phyloP scores from a whole-genome alignment of 2,113 vertebrate species.

The Pagrus major region DNA sequence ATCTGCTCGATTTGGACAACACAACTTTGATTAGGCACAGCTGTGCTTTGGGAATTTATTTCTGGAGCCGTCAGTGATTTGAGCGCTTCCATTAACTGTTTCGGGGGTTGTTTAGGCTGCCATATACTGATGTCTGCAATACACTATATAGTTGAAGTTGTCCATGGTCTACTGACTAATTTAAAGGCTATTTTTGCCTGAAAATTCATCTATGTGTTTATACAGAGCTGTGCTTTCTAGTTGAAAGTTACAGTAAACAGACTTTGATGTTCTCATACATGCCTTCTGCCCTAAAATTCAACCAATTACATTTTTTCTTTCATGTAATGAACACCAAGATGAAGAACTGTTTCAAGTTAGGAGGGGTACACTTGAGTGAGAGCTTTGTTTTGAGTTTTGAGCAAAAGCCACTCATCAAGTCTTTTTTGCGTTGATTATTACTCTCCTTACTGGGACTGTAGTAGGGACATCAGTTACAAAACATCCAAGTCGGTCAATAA shows the following conservation, averaged over 20 bases:
- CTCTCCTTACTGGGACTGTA: conserved; percentile 14
- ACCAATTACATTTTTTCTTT: neutral
- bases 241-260: neutral
- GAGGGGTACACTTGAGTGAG: neutral
- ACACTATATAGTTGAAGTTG: neutral
- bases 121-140: neutral
- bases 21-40: conserved; percentile 51
- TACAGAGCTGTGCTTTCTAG: neutral
- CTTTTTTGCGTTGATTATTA: conserved; percentile 24
- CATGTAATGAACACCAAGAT: neutral
- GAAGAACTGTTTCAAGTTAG: neutral
- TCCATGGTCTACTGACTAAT: neutral
- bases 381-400: neutral
- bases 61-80: neutral
- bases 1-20: conserved; percentile 35
- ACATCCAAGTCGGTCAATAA: no score
- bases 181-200: no score
- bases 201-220: neutral
- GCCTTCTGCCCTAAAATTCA: neutral
- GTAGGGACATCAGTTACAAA: conserved; percentile 12
- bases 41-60: conserved; percentile 62
- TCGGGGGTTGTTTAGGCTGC: neutral
- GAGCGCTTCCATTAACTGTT: neutral
- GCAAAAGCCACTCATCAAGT: neutral
- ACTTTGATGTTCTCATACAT: neutral